A percentile compares a stretch with the other conserved stretches of the same genome.
Conservation (phyloP, 2,113 vertebrate genomes). For the Pithys albifrons region DNA sequence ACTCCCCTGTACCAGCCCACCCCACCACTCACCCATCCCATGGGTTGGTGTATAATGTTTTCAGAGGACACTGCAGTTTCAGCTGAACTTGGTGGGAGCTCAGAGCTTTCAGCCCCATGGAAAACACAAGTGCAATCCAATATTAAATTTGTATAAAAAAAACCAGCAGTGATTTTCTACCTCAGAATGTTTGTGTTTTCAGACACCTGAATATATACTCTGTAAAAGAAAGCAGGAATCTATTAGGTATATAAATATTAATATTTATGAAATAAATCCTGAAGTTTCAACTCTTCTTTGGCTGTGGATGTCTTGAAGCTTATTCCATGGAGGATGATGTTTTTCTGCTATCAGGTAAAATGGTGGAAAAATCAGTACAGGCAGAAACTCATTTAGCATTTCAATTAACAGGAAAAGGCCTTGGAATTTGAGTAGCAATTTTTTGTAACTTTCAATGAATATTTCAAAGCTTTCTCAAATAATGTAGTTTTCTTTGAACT, state of each 20-base stretch:
- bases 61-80: background rate
- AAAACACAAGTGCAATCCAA: background rate
- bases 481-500: constrained; percentile 38
- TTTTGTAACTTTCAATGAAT: constrained; percentile 25
- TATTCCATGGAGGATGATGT: constrained; percentile 49
- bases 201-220: background rate
- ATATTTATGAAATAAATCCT: constrained; percentile 63
- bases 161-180: background rate
- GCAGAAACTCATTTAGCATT: constrained; percentile 39
- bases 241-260: constrained; percentile 46
- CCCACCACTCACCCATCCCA: accelerated
- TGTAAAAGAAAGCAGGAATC: background rate
- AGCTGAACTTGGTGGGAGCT: background rate
- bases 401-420: constrained; percentile 39
- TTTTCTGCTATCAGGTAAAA: constrained; percentile 47
- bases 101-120: background rate
- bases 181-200: background rate
- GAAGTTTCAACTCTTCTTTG: constrained; percentile 3
- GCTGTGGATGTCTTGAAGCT: constrained; percentile 28
- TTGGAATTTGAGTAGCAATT: constrained; percentile 2
- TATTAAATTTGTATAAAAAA: background rate
- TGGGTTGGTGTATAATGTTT: background rate
- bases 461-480: constrained; percentile 62
- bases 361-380: constrained; percentile 43
- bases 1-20: background rate